Evolutionary conservation across 2,113 vertebrate genomes (phyloP), one percentile per base, ranked within the genome.

Genomic region (Polypterus senegalus): DNA sequence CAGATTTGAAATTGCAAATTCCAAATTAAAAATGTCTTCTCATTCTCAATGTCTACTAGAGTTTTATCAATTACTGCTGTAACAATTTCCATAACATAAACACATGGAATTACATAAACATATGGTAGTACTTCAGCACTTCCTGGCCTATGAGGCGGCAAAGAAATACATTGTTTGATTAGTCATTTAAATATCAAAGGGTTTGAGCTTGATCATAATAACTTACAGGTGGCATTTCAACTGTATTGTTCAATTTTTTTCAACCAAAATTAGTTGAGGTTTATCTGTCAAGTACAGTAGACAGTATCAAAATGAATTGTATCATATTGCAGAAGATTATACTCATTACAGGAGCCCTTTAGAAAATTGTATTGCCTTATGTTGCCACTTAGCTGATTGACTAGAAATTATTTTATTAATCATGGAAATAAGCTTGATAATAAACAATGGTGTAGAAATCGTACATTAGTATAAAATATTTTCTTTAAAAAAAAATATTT

Each of bases 141-240:
- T 71, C 78, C 68, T 70, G 71, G 58, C 78, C 82, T 81, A 77
- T 79, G 64, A 71, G 64, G 27, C 27, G 27, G 27, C 27, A 27
- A 27, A 70, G 76, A 78, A 76, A 75, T 78, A 77, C 82, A 83
- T 75, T 71, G 73, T 73, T 78, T 81, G 76, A 82, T 81, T 75
- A 83, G 73, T 83, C 75, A 81, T 82, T 83, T 81, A 80, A 81
- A 84, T 86, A 85, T 85, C 82, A 86, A 84, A 85, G 79, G 77
- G 80, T 80, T 83, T 84, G 82, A 85, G 79, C 70, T 77, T 74
- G 76, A 79, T 76, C 76, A 74, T 83, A 83, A 86, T 84, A 81
- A 77, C 74, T 87, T 84, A 74, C 85, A 86, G 83, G 72, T 80
- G 77, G 70, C 75, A 57, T 75, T 67, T 71, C 74, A 65, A 71